Conservation (phyloP, 2,888 invertebrate genomes). For the Lithophane ornitopus region DNA sequence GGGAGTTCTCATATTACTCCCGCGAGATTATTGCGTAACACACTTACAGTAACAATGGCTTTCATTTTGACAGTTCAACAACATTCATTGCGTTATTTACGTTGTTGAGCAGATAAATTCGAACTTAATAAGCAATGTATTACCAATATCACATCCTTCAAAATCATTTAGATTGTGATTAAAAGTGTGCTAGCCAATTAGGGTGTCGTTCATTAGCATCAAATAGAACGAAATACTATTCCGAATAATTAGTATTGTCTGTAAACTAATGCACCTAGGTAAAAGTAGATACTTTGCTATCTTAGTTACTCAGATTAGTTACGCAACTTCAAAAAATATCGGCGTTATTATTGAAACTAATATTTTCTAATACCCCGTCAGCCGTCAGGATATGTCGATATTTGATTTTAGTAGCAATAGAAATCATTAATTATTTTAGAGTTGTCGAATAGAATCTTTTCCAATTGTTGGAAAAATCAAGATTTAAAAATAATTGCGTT, state of each 20-base stretch:
- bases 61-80: too few species aligned
- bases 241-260: neutral
- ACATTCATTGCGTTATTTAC: too few species aligned
- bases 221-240: neutral
- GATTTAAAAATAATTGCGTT: neutral
- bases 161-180: too few species aligned
- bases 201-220: neutral
- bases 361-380: too few species aligned
- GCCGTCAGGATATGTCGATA: neutral
- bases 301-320: neutral
- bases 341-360: neutral
- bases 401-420: neutral
- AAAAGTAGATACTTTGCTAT: neutral
- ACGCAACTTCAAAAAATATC: neutral
- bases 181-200: too few species aligned
- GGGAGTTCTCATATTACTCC: slow-evolving; percentile 4
- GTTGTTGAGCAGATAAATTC: too few species aligned
- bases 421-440: neutral
- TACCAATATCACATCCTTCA: too few species aligned
- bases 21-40: too few species aligned
- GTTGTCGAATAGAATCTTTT: neutral
- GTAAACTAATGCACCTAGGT: neutral
- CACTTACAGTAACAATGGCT: too few species aligned
- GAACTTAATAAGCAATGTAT: too few species aligned
- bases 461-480: neutral